These are phyloP conservation scores for Gandaritis pyraliata DNA, from an alignment of 2,888 invertebrate species.

Conservation along the genomic window DNA sequence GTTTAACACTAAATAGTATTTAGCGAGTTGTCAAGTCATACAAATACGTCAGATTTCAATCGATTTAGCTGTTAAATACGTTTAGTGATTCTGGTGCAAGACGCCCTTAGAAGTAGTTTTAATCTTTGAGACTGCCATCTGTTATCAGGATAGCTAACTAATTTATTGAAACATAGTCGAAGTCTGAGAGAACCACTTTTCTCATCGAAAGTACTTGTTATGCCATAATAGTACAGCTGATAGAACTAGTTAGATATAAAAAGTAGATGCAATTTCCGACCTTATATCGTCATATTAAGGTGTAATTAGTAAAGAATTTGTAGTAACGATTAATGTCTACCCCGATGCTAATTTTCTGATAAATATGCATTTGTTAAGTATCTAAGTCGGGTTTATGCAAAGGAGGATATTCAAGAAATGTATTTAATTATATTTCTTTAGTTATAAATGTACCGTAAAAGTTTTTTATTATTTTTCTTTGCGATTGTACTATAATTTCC, in stretches of 20 bases:
- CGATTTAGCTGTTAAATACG: too few relatives aligned
- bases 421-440: conserved; percentile 2
- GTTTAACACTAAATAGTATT: too few relatives aligned
- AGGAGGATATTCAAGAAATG: conserved; percentile 10
- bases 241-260: conserved; percentile 10
- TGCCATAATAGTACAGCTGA: conserved; percentile 15
- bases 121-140: conserved; percentile 10
- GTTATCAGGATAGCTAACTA: conserved; percentile 8
- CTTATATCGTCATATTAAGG: conserved; percentile 8
- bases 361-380: conserved; percentile 24
- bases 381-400: conserved; percentile 4
- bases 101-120: neutral
- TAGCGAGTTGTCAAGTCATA: too few relatives aligned
- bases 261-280: conserved; percentile 9
- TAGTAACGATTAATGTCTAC: conserved; percentile 17
- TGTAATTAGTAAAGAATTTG: conserved; percentile 23
- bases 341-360: conserved; percentile 23
- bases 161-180: conserved; percentile 7
- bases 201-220: conserved; percentile 9
- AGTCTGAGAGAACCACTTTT: conserved; percentile 12
- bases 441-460: neutral
- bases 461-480: conserved; percentile 5
- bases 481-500: neutral
- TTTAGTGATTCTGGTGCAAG: neutral
- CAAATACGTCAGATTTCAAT: too few relatives aligned